Conservation (phyloP, 2,888 invertebrate genomes). For the Philonicus albiceps region DNA sequence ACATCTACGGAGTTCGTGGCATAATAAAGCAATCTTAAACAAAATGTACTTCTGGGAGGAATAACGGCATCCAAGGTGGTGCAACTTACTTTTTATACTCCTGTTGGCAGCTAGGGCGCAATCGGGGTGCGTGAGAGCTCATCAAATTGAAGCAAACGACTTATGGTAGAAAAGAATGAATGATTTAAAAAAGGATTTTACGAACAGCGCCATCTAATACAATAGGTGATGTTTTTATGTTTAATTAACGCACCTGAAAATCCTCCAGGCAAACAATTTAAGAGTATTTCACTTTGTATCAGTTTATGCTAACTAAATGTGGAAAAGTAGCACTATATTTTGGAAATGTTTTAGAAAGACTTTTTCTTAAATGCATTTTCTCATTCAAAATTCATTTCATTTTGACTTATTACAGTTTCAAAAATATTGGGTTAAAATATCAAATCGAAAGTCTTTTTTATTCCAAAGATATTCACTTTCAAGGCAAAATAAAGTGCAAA, state of each 20-base stretch:
- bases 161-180: neutral
- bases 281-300: too few species aligned
- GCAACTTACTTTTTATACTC: constrained; percentile 3
- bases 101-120: neutral
- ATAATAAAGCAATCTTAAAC: constrained; percentile 44
- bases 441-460: too few species aligned
- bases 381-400: too few species aligned
- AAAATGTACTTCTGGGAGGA: constrained; percentile 10
- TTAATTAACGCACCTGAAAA: neutral
- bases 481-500: too few species aligned
- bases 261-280: too few species aligned
- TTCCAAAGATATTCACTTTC: too few species aligned
- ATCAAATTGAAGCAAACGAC: neutral
- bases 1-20: constrained; percentile 38
- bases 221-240: neutral
- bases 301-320: too few species aligned
- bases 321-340: too few species aligned
- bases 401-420: too few species aligned
- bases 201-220: neutral
- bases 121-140: neutral
- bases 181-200: neutral
- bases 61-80: constrained; percentile 18
- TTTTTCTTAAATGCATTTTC: too few species aligned
- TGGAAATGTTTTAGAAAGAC: too few species aligned
- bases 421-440: too few species aligned